These are phyloP conservation scores for Drosophila greeni DNA, from an alignment of 2,888 invertebrate species.

Conservation along the genomic window DNA sequence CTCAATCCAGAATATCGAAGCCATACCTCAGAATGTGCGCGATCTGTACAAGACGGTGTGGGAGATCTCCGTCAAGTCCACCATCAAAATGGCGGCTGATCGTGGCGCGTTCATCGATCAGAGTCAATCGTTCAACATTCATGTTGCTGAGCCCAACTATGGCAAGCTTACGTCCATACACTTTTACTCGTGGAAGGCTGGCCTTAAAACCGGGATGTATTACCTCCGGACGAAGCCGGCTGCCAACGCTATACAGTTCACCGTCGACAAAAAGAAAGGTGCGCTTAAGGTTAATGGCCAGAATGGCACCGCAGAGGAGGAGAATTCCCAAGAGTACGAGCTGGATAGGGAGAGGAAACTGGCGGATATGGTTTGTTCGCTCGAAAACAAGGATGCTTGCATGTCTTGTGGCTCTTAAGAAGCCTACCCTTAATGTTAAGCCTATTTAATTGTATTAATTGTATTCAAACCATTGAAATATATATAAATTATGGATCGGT, in stretches of 20 bases:
- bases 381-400: conserved; percentile 92
- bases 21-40: conserved; percentile 91
- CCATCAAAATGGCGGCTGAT: conserved; percentile 98
- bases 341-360: conserved; percentile 80
- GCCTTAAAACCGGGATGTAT: conserved; percentile 99
- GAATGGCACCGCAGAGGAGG: conserved; percentile 20
- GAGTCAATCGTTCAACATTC: conserved; percentile 98
- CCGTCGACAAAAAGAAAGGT: conserved; percentile 91
- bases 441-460: conserved; percentile 22
- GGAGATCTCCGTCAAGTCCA: conserved; percentile 96
- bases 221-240: conserved; percentile 98
- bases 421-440: conserved; percentile 3
- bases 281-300: conserved; percentile 52
- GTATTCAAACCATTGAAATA: conserved; percentile 23
- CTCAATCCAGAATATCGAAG: conserved; percentile 92
- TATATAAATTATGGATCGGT: conserved; percentile 21
- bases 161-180: conserved; percentile 98
- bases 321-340: conserved; percentile 11
- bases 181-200: conserved; percentile 97
- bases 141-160: conserved; percentile 96
- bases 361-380: conserved; percentile 90
- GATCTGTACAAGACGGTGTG: conserved; percentile 96
- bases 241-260: conserved; percentile 97
- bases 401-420: conserved; percentile 90
- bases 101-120: conserved; percentile 99